Percentiles rank a stretch among this genome's conserved stretches.
These are phyloP conservation scores for Phymatocera aterrima DNA, from an alignment of 2,888 invertebrate species.

Conservation along the genomic window DNA sequence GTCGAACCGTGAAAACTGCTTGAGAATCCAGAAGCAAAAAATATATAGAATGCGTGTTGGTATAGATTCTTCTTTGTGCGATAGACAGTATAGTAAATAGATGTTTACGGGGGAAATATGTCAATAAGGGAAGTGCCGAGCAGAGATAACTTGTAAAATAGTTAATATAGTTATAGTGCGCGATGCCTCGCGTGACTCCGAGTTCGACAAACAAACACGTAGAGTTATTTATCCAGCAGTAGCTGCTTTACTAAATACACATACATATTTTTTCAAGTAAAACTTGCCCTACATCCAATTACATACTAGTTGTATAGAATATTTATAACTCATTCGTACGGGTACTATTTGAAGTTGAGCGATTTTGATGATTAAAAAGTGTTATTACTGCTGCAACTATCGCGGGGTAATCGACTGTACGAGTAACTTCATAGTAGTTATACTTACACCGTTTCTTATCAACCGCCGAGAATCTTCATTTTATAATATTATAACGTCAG, in stretches of 20 bases:
- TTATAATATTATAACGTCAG: too few relatives aligned
- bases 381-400: too few relatives aligned
- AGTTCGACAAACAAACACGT: slow-evolving; percentile 29
- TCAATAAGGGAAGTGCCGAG: background rate
- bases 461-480: too few relatives aligned
- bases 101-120: background rate
- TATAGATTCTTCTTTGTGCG: too few relatives aligned
- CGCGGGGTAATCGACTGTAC: too few relatives aligned
- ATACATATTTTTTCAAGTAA: background rate
- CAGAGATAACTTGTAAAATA: slow-evolving; percentile 15
- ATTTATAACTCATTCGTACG: background rate
- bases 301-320: too few relatives aligned
- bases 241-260: background rate
- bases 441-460: too few relatives aligned
- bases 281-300: too few relatives aligned
- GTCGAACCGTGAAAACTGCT: background rate
- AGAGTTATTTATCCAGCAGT: slow-evolving; percentile 11
- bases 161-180: slow-evolving; percentile 23
- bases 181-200: slow-evolving; percentile 28
- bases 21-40: background rate
- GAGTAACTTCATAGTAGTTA: too few relatives aligned
- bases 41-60: background rate
- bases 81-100: too few relatives aligned
- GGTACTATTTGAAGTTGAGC: background rate
- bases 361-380: background rate